Base-by-base conservation (phyloP, 1,140 invertebrate genomes). In the Amyelois transitella region DNA sequence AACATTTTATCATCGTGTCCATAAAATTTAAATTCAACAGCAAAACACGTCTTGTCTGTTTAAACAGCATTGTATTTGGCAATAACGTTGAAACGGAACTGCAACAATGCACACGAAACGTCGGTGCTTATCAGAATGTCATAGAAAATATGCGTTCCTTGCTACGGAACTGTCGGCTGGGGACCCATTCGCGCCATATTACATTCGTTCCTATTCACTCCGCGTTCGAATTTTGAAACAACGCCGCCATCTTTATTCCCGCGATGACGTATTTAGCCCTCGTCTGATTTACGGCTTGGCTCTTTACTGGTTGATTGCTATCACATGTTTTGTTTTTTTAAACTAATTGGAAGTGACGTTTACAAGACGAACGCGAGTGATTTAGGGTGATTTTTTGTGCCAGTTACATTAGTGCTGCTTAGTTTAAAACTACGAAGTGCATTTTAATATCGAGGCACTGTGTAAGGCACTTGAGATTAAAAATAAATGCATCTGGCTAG, bases 81-180 rank as follows among this genome's bases (percentile, higher is more conserved):
- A 49, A 55, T 55, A 55, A 55, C 43, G 43, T 19, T 19, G 19
- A 48, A 19, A 21, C 20, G 14, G 20, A 18, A n/a, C 18, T 21
- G 45, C 45, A 21, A 48, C 45, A 60, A 51, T 32, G 48, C 58
- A 54, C 57, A 60, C 51, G 63, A 52, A 60, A 58, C 51, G 22
- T 14, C 61, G 43, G 60, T 68, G 66, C 70, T 77, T 80, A 81
- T 81, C 69, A 79, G 79, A 78, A 81, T 79, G 72, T 62, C 77
- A 73, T 55, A 61, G 62, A 57, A 64, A 64, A 64, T 63, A 66
- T 69, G 69, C 66, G 64, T 65, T 58, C 61, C 18, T 49, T 57
- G 58, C 48, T 63, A 57, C 60, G 53, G 53, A 76, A 82, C 72
- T 60, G 67, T 64, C 72, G 66, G 50, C 75, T 53, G 51, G 77